Evolutionary conservation across 2,113 vertebrate genomes (phyloP).

Genomic region (Chaetorhynchus papuensis): DNA sequence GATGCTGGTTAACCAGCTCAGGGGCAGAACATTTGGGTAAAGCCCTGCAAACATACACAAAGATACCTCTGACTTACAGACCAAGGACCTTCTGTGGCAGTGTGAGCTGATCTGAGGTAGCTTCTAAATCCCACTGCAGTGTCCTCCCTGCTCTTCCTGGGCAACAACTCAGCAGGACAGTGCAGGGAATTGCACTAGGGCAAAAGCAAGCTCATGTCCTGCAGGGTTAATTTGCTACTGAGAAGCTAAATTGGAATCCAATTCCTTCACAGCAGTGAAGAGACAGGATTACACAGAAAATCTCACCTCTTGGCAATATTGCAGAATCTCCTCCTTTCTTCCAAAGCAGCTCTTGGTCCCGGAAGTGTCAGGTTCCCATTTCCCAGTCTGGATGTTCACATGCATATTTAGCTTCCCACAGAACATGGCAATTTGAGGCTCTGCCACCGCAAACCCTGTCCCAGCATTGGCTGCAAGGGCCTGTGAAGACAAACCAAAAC

Average conservation of each 20-base stretch:
- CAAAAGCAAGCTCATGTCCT: neutral
- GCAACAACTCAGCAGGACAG: neutral
- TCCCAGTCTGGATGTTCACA: slow-evolving; percentile 94
- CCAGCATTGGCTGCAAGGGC: slow-evolving; percentile 91
- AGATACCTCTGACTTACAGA: neutral
- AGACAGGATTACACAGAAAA: neutral
- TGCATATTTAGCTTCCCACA: slow-evolving; percentile 98
- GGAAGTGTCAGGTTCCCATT: slow-evolving; percentile 92
- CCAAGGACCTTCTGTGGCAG: neutral
- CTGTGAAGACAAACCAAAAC: slow-evolving; percentile 58
- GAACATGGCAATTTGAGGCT: slow-evolving; percentile 96
- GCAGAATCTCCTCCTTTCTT: slow-evolving; percentile 89
- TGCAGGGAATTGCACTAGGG: neutral
- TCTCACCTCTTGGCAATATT: slow-evolving; percentile 97
- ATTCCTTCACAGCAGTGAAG: neutral
- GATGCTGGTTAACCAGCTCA: neutral
- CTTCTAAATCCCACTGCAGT: neutral
- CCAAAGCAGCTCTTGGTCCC: slow-evolving; percentile 87
- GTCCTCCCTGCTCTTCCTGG: neutral
- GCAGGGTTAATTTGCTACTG: neutral
- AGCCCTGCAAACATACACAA: neutral
- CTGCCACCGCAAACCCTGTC: slow-evolving; percentile 89
- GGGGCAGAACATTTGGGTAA: neutral
- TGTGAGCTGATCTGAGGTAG: neutral
- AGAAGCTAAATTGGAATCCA: neutral